These are phyloP conservation scores for Hycleus phaleratus DNA, from an alignment of 1,140 invertebrate species.

Conservation along the genomic window DNA sequence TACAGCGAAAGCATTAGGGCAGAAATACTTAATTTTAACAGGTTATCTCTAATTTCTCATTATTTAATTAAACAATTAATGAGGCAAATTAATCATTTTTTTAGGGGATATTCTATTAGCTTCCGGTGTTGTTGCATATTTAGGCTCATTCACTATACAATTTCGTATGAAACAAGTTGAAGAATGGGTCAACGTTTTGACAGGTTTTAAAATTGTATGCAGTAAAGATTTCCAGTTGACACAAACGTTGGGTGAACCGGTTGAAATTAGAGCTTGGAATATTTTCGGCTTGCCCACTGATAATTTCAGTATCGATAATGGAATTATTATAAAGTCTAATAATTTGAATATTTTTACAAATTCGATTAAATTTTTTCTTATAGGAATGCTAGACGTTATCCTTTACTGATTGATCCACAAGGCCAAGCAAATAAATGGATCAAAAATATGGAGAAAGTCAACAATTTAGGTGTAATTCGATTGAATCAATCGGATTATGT, in stretches of 20 bases:
- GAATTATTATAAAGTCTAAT: constrained; percentile 73
- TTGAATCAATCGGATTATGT: constrained; percentile 77
- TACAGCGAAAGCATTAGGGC: constrained; percentile 66
- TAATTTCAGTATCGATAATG: constrained; percentile 86
- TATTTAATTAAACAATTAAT: not conserved
- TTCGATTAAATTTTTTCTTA: constrained; percentile 10
- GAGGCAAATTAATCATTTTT: constrained; percentile 9
- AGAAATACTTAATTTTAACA: constrained; percentile 54
- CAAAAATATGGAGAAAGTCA: constrained; percentile 86
- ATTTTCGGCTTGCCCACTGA: constrained; percentile 84
- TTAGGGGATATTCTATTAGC: constrained; percentile 78
- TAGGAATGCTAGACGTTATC: constrained; percentile 77
- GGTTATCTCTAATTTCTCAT: not conserved
- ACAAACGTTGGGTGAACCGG: constrained; percentile 72
- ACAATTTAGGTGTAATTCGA: constrained; percentile 75
- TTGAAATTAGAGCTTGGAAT: constrained; percentile 86
- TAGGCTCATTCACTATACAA: constrained; percentile 80
- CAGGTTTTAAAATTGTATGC: constrained; percentile 63
- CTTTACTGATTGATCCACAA: constrained; percentile 92
- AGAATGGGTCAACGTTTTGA: constrained; percentile 64
- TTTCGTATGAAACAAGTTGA: constrained; percentile 63
- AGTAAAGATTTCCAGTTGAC: constrained; percentile 64
- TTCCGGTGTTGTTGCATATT: constrained; percentile 81
- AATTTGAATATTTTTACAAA: not conserved
- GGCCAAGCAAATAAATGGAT: constrained; percentile 92